phyloP scores from a whole-genome alignment of 2,888 invertebrate genomes.

The Xestobium rufovillosum region DNA sequence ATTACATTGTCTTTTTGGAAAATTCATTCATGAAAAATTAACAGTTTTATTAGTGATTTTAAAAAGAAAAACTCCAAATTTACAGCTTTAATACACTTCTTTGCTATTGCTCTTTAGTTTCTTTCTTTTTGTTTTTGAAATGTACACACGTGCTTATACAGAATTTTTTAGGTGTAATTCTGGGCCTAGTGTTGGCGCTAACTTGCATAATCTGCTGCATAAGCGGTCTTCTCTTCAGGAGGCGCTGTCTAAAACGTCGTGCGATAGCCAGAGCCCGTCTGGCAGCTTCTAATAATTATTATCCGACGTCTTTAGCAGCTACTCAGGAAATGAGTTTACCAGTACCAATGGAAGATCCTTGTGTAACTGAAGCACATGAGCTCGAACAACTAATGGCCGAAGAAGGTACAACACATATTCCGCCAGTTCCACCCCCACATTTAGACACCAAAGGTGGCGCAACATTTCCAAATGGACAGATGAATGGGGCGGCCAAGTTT shows the following conservation, averaged over 20 bases:
- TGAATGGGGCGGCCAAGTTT: constrained; percentile 46
- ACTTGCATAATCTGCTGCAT: constrained; percentile 42
- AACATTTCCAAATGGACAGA: constrained; percentile 46
- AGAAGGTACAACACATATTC: constrained; percentile 36
- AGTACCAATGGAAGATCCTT: constrained; percentile 30
- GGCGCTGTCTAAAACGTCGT: constrained; percentile 36
- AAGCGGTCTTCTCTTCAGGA: constrained; percentile 45
- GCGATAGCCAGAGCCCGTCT: constrained; percentile 27
- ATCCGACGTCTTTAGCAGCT: constrained; percentile 31
- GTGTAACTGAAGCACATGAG: constrained; percentile 36
- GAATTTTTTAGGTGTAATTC: constrained; percentile 45
- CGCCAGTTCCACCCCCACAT: constrained; percentile 34
- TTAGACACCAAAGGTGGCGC: constrained; percentile 52
- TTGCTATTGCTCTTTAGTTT: too few species aligned
- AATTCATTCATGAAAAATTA: constrained; percentile 11
- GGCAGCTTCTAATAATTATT: constrained; percentile 28
- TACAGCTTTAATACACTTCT: background rate
- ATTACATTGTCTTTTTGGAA: too few species aligned
- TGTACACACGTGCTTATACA: too few species aligned
- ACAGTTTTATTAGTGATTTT: constrained; percentile 16
- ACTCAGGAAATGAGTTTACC: constrained; percentile 28
- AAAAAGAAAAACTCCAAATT: constrained; percentile 26
- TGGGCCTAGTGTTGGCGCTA: constrained; percentile 45
- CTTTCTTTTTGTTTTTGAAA: too few species aligned
- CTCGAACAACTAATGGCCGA: constrained; percentile 39